phyloP scores from a whole-genome alignment of 1,140 invertebrate genomes.

The Drosophila nasuta region DNA sequence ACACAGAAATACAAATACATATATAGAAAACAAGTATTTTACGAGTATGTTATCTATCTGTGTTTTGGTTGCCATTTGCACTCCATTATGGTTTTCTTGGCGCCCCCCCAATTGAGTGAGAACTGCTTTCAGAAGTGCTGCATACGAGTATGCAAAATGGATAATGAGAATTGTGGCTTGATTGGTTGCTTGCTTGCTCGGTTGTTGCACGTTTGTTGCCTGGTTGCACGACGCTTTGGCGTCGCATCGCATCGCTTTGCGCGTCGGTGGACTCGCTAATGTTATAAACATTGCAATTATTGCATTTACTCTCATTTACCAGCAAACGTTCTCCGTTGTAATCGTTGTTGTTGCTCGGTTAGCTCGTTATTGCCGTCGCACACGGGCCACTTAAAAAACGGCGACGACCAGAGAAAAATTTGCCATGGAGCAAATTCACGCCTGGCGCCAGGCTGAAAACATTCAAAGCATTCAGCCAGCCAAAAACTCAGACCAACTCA shows the following conservation, averaged over 20 bases:
- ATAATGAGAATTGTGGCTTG: slow-evolving; percentile 52
- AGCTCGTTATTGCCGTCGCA: slow-evolving; percentile 71
- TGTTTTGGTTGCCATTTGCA: slow-evolving; percentile 31
- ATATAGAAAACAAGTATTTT: slow-evolving; percentile 1
- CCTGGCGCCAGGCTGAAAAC: slow-evolving; percentile 61
- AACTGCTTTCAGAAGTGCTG: background rate
- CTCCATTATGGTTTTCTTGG: slow-evolving; percentile 42
- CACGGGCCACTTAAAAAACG: slow-evolving; percentile 72
- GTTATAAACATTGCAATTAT: slow-evolving; percentile 81
- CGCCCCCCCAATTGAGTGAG: slow-evolving; percentile 26
- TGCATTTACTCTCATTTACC: slow-evolving; percentile 82
- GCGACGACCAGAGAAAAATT: slow-evolving; percentile 62
- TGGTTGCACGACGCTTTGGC: slow-evolving; percentile 33
- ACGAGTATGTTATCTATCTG: background rate
- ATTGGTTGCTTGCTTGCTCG: slow-evolving; percentile 40
- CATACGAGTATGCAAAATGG: slow-evolving; percentile 35
- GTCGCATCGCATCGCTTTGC: slow-evolving; percentile 65
- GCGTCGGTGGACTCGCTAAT: slow-evolving; percentile 51
- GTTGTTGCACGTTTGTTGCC: background rate
- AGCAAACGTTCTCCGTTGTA: slow-evolving; percentile 38
- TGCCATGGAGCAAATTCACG: slow-evolving; percentile 73
- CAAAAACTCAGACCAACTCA: slow-evolving; percentile 6
- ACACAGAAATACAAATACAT: background rate
- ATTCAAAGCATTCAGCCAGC: slow-evolving; percentile 27
- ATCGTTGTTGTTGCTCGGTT: slow-evolving; percentile 34